Conservation (phyloP, 2,797 vertebrate species). For the Tapirus indicus region DNA sequence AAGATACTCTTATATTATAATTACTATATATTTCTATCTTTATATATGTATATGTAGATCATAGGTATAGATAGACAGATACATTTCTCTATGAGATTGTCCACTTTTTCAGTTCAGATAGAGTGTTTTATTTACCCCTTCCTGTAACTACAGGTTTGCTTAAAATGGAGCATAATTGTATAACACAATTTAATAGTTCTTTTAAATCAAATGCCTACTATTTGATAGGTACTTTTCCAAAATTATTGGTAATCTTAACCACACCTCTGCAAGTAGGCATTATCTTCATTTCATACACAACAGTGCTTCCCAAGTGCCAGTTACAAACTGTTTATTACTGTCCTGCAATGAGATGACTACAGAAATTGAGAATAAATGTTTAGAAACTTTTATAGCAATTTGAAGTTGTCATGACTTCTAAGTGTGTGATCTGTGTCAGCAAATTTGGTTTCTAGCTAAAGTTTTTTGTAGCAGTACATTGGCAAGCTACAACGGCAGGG, state of each 20-base stretch:
- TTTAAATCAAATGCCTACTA: neutral
- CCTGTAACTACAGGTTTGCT: neutral
- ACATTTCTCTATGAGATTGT: neutral
- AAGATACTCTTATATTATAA: neutral
- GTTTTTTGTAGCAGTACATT: neutral
- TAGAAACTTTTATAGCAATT: neutral
- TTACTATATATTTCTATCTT: neutral
- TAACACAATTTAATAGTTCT: neutral
- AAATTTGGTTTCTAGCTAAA: neutral
- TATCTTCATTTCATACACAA: neutral
- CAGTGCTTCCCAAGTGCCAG: neutral
- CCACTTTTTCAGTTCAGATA: neutral
- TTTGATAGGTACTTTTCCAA: neutral
- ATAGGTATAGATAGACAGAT: neutral
- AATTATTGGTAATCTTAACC: neutral
- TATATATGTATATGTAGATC: neutral
- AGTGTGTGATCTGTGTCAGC: neutral
- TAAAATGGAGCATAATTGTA: neutral
- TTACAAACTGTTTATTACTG: neutral
- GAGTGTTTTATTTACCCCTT: neutral
- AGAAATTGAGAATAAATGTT: slow-evolving; percentile 17
- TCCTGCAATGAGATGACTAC: neutral
- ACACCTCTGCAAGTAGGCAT: neutral
- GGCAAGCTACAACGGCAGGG: neutral
- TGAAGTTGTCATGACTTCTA: neutral